These are phyloP conservation scores for Odocoileus virginianus DNA, from an alignment of 2,113 vertebrate genomes.

Conservation along the genomic window DNA sequence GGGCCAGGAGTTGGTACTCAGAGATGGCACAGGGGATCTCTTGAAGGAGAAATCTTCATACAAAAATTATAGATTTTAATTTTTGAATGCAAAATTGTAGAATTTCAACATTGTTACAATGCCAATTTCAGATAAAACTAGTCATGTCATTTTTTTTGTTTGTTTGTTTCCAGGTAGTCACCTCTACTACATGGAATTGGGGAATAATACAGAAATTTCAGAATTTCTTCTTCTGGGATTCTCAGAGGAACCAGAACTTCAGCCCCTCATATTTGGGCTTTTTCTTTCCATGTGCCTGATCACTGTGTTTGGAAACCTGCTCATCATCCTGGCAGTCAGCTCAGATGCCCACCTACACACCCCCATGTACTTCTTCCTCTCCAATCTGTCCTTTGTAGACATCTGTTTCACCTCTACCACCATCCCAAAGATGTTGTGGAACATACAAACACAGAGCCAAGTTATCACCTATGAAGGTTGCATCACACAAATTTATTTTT, in stretches of 20 bases:
- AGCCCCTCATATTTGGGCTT: background rate
- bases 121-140: background rate
- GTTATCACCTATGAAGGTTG: background rate
- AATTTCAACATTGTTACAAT: rapidly evolving
- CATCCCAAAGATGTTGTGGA: background rate
- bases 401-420: background rate
- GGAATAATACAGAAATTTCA: background rate
- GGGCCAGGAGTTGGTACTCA: background rate
- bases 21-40: background rate
- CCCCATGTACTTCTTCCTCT: background rate
- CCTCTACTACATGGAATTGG: background rate
- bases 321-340: background rate
- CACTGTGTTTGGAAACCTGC: background rate
- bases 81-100: background rate
- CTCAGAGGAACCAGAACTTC: background rate
- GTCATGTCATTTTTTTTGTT: background rate
- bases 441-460: background rate
- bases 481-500: background rate
- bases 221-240: background rate
- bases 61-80: background rate
- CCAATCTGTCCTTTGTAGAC: background rate
- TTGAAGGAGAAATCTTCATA: background rate
- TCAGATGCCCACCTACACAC: background rate
- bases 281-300: background rate
- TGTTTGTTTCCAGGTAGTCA: background rate